phyloP scores from a whole-genome alignment of 2,113 vertebrate species.

The Lophius piscatorius region DNA sequence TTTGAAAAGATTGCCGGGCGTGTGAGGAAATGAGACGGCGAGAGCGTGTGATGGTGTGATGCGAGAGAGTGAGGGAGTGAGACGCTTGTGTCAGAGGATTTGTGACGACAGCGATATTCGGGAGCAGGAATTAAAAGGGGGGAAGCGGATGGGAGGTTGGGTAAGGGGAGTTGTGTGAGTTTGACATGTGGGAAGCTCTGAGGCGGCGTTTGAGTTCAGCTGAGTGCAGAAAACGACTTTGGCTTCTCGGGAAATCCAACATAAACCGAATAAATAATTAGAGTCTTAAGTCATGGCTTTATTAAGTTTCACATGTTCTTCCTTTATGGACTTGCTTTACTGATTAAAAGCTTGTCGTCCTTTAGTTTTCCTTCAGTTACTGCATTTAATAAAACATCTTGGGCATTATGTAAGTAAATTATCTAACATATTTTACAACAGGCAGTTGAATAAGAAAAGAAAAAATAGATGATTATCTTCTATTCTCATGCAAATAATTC shows the following conservation, averaged over 20 bases:
- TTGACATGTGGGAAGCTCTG: constrained; percentile 29
- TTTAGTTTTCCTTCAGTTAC: background rate
- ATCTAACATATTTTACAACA: no score
- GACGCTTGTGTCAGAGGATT: constrained; percentile 59
- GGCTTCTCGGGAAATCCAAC: background rate
- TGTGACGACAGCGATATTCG: constrained; percentile 56
- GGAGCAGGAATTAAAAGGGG: constrained; percentile 47
- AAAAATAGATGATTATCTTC: no score
- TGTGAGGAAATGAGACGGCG: constrained; percentile 75
- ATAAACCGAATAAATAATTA: no score
- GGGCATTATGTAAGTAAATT: no score
- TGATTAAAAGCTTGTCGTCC: background rate
- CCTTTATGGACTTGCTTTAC: background rate
- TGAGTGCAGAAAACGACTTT: constrained; percentile 13
- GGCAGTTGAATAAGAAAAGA: no score
- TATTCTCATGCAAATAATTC: no score
- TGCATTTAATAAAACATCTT: background rate
- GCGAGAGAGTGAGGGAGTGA: constrained; percentile 12
- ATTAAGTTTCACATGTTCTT: background rate
- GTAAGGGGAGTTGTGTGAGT: constrained; percentile 42
- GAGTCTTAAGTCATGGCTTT: background rate
- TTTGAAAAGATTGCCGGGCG: constrained; percentile 72
- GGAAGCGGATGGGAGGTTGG: constrained; percentile 7
- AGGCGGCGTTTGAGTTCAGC: constrained; percentile 30
- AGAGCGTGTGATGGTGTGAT: constrained; percentile 8